These are phyloP conservation scores for Enteromius thamalakanensis DNA, from an alignment of 2,797 vertebrate species.

Conservation along the genomic window DNA sequence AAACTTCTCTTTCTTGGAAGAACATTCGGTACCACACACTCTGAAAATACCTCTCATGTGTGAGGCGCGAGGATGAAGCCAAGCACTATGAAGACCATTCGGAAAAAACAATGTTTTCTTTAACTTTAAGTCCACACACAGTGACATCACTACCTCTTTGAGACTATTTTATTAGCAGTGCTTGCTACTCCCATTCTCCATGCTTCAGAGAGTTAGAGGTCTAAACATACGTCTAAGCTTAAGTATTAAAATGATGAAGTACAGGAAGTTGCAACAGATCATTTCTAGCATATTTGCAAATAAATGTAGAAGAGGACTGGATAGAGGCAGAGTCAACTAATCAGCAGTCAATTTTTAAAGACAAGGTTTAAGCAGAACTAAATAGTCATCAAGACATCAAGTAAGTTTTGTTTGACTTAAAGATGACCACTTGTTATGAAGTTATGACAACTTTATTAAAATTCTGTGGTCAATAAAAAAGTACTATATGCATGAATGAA, in stretches of 20 bases:
- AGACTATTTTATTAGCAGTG: not conserved
- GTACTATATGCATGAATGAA: not conserved
- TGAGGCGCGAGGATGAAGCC: constrained; percentile 45
- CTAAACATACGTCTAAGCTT: not conserved
- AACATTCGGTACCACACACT: constrained; percentile 48
- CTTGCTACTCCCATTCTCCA: not conserved
- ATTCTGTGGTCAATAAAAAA: not conserved
- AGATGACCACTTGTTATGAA: not conserved
- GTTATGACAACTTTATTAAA: not conserved
- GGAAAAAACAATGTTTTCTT: constrained; percentile 3
- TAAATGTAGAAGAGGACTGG: not conserved
- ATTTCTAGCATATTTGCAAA: not conserved
- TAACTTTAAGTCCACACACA: not conserved
- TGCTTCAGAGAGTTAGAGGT: not conserved
- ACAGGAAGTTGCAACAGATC: not conserved
- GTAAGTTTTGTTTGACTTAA: not conserved
- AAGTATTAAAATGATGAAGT: not conserved
- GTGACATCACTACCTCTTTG: constrained; percentile 27
- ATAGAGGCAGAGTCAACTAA: not conserved
- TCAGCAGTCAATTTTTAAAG: not conserved
- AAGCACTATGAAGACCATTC: constrained; percentile 23
- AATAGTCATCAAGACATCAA: not conserved
- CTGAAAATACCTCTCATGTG: constrained; percentile 56
- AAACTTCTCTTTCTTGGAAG: constrained; percentile 59
- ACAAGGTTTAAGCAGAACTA: not conserved